A percentile compares a stretch with the other conserved stretches of the same genome.
phyloP scores from a whole-genome alignment of 2,888 invertebrate genomes.

The Cephonodes hylas region DNA sequence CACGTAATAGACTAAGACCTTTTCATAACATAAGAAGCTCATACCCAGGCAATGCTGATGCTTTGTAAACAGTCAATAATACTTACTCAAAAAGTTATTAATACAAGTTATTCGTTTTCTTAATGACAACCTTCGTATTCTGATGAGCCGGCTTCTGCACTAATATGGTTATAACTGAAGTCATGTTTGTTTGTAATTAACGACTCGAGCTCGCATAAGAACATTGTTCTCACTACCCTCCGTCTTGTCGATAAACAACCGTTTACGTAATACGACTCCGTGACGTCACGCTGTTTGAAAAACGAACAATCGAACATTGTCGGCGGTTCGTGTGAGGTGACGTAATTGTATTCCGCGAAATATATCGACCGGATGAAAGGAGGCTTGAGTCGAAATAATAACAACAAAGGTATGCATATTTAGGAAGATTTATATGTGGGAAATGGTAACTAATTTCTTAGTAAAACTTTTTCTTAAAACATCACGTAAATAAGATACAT shows the following conservation, averaged over 20 bases:
- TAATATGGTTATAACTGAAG: constrained; percentile 43
- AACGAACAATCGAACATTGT: constrained; percentile 28
- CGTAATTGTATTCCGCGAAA: not conserved
- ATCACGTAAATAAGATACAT: too few relatives aligned
- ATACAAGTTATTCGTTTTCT: not conserved
- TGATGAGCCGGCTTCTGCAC: constrained; percentile 31
- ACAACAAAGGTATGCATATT: too few relatives aligned
- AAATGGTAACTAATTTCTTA: too few relatives aligned
- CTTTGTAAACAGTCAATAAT: too few relatives aligned
- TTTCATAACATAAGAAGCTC: too few relatives aligned
- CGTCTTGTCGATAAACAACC: constrained; percentile 8
- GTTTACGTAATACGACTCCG: constrained; percentile 17
- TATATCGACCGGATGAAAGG: too few relatives aligned
- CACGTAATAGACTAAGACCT: too few relatives aligned
- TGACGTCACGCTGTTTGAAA: constrained; percentile 28
- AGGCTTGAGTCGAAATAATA: too few relatives aligned
- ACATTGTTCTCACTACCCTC: constrained; percentile 60
- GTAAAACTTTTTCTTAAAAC: too few relatives aligned
- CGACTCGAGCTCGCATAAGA: constrained; percentile 64
- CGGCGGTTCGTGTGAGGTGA: not conserved
- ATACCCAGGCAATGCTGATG: too few relatives aligned
- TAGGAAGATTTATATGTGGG: too few relatives aligned
- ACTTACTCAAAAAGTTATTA: not conserved
- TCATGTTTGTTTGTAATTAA: constrained; percentile 75
- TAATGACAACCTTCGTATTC: not conserved